Percentiles rank a stretch among this genome's conserved stretches.
phyloP scores from a whole-genome alignment of 1,140 invertebrate genomes.

The Meloidogyne hapla region DNA sequence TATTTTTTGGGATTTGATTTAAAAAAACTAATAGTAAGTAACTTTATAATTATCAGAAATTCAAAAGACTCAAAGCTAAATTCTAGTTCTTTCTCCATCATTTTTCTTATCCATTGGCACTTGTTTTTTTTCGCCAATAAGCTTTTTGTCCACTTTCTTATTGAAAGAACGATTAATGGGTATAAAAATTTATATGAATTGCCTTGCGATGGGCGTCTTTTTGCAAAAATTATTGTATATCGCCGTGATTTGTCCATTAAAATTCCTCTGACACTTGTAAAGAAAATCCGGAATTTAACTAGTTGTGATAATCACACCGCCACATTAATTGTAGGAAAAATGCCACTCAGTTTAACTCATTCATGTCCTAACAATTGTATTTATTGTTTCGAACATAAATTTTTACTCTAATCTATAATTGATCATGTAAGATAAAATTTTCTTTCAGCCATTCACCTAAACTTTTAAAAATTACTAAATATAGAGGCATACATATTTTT shows the following conservation, averaged over 20 bases:
- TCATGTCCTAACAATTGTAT: neutral
- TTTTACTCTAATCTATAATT: neutral
- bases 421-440: too few species aligned
- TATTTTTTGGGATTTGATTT: too few species aligned
- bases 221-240: neutral
- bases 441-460: too few species aligned
- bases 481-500: too few species aligned
- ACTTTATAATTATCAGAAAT: too few species aligned
- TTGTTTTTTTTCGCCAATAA: neutral
- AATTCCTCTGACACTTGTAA: neutral
- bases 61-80: neutral
- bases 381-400: neutral
- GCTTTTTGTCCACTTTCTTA: neutral
- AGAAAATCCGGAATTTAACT: slow-evolving; percentile 2
- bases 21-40: too few species aligned
- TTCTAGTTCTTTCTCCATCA: neutral
- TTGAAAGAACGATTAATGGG: neutral
- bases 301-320: neutral
- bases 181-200: neutral
- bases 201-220: neutral
- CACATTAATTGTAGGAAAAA: neutral
- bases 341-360: neutral
- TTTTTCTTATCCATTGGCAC: neutral
- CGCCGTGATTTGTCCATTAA: neutral
- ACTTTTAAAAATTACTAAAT: too few species aligned